phyloP scores from a whole-genome alignment of 2,113 vertebrate species.

The Aegithalos caudatus region DNA sequence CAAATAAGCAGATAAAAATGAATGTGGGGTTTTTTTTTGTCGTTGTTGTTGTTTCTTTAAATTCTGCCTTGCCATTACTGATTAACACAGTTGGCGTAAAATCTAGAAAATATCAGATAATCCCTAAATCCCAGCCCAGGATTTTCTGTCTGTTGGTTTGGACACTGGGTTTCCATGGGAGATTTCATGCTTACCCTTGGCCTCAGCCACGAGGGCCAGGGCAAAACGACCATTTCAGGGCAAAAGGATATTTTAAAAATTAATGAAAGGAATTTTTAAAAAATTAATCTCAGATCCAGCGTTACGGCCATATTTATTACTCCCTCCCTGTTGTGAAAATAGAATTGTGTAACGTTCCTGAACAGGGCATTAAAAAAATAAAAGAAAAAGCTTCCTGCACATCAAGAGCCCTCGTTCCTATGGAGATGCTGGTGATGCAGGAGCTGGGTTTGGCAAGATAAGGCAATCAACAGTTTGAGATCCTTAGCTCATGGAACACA shows the following conservation, averaged over 20 bases:
- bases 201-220: rapidly evolving
- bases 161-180: neutral
- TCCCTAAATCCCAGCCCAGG: neutral
- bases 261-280: neutral
- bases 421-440: neutral
- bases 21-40: too few species aligned
- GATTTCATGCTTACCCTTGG: neutral
- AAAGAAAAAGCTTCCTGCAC: neutral
- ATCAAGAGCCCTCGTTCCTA: neutral
- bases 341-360: neutral
- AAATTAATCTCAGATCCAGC: neutral
- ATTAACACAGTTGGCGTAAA: neutral
- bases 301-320: rapidly evolving
- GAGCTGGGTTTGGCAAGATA: neutral
- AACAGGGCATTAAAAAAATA: neutral
- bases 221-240: neutral
- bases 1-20: neutral
- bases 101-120: neutral
- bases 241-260: neutral
- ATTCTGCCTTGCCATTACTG: neutral
- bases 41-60: too few species aligned
- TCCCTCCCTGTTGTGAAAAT: neutral
- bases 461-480: neutral
- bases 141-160: neutral
- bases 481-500: neutral